phyloP scores from a whole-genome alignment of 2,797 vertebrate genomes.

The Takifugu ocellatus region DNA sequence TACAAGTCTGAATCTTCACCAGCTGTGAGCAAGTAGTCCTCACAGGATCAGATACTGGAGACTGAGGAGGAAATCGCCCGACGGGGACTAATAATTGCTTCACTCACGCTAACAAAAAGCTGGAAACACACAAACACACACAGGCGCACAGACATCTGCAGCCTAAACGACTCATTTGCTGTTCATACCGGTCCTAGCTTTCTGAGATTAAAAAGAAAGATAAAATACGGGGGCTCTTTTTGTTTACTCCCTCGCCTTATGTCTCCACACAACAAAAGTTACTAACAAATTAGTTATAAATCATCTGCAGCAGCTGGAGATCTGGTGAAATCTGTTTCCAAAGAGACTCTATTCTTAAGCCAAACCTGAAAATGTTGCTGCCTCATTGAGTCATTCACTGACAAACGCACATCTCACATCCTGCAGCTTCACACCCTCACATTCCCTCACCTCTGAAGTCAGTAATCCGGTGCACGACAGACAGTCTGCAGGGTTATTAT shows the following conservation, averaged over 20 bases:
- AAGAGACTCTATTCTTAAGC: neutral
- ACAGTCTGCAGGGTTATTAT: no score
- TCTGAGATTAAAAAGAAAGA: neutral
- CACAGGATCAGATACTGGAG: conserved; percentile 1
- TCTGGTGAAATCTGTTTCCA: neutral
- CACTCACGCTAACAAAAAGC: conserved; percentile 1
- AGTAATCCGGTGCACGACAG: no score
- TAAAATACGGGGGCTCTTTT: neutral
- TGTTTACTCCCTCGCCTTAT: neutral
- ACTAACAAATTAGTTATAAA: no score
- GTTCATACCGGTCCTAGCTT: neutral
- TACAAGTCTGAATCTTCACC: conserved; percentile 10
- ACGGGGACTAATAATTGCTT: conserved; percentile 11
- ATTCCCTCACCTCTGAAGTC: no score
- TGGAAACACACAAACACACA: conserved; percentile 1
- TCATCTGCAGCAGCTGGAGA: no score
- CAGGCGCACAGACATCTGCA: conserved; percentile 15
- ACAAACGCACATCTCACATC: neutral
- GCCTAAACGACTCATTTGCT: neutral
- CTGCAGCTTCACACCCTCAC: neutral
- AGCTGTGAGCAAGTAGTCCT: conserved; percentile 10
- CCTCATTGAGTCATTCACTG: neutral
- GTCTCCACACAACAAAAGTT: neutral
- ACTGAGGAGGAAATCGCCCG: conserved; percentile 7
- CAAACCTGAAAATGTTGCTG: neutral